A percentile compares a stretch with the other conserved stretches of the same genome.
phyloP scores from a whole-genome alignment of 1,140 invertebrate genomes.

The Drosophila arawakana region DNA sequence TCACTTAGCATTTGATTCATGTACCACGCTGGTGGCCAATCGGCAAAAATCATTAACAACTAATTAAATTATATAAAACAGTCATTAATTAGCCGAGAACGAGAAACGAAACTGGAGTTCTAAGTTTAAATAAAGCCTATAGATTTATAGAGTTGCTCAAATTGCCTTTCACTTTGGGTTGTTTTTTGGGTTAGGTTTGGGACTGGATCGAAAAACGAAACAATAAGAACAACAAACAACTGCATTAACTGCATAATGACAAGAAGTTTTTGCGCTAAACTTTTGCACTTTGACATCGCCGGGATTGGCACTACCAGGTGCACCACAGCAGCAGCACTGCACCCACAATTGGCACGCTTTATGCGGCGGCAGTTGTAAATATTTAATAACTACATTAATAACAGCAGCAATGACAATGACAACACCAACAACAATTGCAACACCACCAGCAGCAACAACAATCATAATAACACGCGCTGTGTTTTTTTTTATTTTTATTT shows the following conservation, averaged over 20 bases:
- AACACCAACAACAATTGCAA: conserved; percentile 43
- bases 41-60: conserved; percentile 77
- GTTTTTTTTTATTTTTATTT: not conserved
- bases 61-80: conserved; percentile 82
- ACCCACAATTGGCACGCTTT: conserved; percentile 62
- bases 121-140: conserved; percentile 1
- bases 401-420: conserved; percentile 58
- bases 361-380: conserved; percentile 76
- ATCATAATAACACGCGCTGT: conserved; percentile 73
- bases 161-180: conserved; percentile 64
- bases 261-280: conserved; percentile 75
- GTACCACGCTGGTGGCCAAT: conserved; percentile 61
- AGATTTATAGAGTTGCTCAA: conserved; percentile 22
- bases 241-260: conserved; percentile 67
- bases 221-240: conserved; percentile 38
- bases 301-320: conserved; percentile 45
- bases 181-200: conserved; percentile 16
- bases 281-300: conserved; percentile 75
- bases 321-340: conserved; percentile 36
- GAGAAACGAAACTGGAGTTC: conserved; percentile 38
- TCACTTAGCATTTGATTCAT: conserved; percentile 73
- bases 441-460: conserved; percentile 32
- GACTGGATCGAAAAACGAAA: conserved; percentile 28
- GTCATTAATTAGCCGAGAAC: conserved; percentile 69
- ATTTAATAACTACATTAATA: conserved; percentile 83